phyloP scores from a whole-genome alignment of 2,113 vertebrate genomes.

The Typhlomys cinereus region DNA sequence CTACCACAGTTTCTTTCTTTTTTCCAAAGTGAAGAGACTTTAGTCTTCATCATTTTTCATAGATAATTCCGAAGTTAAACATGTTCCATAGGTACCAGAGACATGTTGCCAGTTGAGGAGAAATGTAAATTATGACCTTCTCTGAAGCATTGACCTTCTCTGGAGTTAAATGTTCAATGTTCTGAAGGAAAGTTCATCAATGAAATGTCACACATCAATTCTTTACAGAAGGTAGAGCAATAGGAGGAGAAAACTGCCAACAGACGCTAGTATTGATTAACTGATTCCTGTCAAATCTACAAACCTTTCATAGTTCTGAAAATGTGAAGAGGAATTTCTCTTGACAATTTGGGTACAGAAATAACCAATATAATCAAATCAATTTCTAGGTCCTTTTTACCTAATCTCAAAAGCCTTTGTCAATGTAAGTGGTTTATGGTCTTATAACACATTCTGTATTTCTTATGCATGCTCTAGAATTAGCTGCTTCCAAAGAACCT shows the following conservation, averaged over 20 bases:
- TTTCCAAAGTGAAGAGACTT: conserved; percentile 48
- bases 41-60: conserved; percentile 26
- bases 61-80: conserved; percentile 39
- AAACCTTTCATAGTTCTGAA: conserved; percentile 17
- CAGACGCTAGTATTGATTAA: conserved; percentile 35
- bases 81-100: not conserved
- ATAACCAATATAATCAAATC: conserved; percentile 24
- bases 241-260: conserved; percentile 42
- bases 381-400: not conserved
- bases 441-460: not conserved
- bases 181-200: conserved; percentile 61
- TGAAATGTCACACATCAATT: conserved; percentile 46
- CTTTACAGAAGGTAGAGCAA: conserved; percentile 44
- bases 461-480: not conserved
- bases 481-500: not conserved
- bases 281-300: conserved; percentile 27
- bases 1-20: conserved; percentile 25
- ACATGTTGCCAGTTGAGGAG: conserved; percentile 4
- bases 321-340: conserved; percentile 23
- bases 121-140: conserved; percentile 53
- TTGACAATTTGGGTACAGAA: not conserved
- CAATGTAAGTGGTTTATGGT: not conserved
- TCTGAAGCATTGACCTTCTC: conserved; percentile 54
- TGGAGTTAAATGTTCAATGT: conserved; percentile 45
- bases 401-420: not conserved